A percentile compares a stretch with the other conserved stretches of the same genome.
Evolutionary conservation across 2,888 invertebrate species (phyloP).

Genomic region (Chymomyza procnemis): DNA sequence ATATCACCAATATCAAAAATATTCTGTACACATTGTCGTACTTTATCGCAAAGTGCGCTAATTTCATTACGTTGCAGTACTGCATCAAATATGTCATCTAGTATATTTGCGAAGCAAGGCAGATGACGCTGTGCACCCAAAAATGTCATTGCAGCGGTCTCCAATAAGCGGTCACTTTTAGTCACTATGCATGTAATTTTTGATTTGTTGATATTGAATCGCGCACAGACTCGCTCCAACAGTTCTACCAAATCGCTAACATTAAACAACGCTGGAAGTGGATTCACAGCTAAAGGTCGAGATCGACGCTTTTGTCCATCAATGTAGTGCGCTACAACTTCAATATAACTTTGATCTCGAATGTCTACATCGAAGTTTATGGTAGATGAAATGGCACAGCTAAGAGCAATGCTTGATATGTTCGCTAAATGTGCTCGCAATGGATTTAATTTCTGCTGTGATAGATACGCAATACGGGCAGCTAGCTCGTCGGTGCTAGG

Average conservation of each 20-base stretch:
- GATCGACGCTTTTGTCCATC: slow-evolving; percentile 31
- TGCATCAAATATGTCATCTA: slow-evolving; percentile 27
- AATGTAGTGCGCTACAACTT: slow-evolving; percentile 39
- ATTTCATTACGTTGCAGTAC: slow-evolving; percentile 34
- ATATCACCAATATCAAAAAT: neutral
- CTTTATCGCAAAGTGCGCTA: slow-evolving; percentile 26
- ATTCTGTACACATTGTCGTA: slow-evolving; percentile 18
- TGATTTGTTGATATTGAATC: slow-evolving; percentile 44
- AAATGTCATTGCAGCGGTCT: slow-evolving; percentile 26
- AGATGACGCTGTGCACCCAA: slow-evolving; percentile 40
- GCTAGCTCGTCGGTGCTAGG: slow-evolving; percentile 34
- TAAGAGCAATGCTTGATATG: slow-evolving; percentile 32
- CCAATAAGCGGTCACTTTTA: slow-evolving; percentile 23
- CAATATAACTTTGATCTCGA: slow-evolving; percentile 24
- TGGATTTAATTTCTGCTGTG: slow-evolving; percentile 12
- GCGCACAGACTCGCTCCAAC: slow-evolving; percentile 36
- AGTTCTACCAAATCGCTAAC: slow-evolving; percentile 32
- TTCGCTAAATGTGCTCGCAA: slow-evolving; percentile 27
- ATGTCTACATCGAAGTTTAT: neutral
- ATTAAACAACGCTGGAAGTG: slow-evolving; percentile 28
- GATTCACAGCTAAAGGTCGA: slow-evolving; percentile 28
- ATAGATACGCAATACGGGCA: slow-evolving; percentile 25
- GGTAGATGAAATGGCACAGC: slow-evolving; percentile 31
- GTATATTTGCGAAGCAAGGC: slow-evolving; percentile 41
- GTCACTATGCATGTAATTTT: slow-evolving; percentile 43